These are phyloP conservation scores for Monomorium pharaonis DNA, from an alignment of 1,140 invertebrate genomes.

Conservation along the genomic window DNA sequence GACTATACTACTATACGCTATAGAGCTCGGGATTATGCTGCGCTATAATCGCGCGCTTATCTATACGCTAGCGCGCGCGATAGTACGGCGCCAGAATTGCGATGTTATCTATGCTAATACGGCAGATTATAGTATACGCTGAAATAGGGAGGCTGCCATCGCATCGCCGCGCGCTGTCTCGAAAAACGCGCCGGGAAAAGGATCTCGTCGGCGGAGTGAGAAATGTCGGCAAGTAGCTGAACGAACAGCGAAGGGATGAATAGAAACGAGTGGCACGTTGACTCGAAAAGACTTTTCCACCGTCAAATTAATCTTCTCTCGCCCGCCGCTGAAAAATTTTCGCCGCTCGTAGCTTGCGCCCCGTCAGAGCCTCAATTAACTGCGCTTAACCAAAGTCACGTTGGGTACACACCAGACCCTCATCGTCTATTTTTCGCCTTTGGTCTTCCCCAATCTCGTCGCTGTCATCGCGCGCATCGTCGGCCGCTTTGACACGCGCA, in stretches of 20 bases:
- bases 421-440: constrained; percentile 10
- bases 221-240: constrained; percentile 6
- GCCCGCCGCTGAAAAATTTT: constrained; percentile 4
- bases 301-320: constrained; percentile 38
- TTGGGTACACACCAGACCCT: constrained; percentile 35
- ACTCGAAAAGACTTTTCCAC: background rate
- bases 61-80: constrained; percentile 30
- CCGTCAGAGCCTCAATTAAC: constrained; percentile 36
- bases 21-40: constrained; percentile 41
- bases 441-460: constrained; percentile 1
- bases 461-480: constrained; percentile 15
- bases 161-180: background rate
- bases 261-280: constrained; percentile 8
- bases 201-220: background rate
- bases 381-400: constrained; percentile 48
- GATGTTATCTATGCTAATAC: constrained; percentile 56
- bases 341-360: background rate
- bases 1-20: constrained; percentile 14
- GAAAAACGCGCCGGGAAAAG: background rate
- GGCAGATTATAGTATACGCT: constrained; percentile 37
- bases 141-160: constrained; percentile 43
- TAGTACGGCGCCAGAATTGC: constrained; percentile 35
- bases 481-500: constrained; percentile 6
- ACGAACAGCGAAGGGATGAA: constrained; percentile 7
- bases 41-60: constrained; percentile 54